phyloP scores from a whole-genome alignment of 1,140 invertebrate species.

The Apis florea region DNA sequence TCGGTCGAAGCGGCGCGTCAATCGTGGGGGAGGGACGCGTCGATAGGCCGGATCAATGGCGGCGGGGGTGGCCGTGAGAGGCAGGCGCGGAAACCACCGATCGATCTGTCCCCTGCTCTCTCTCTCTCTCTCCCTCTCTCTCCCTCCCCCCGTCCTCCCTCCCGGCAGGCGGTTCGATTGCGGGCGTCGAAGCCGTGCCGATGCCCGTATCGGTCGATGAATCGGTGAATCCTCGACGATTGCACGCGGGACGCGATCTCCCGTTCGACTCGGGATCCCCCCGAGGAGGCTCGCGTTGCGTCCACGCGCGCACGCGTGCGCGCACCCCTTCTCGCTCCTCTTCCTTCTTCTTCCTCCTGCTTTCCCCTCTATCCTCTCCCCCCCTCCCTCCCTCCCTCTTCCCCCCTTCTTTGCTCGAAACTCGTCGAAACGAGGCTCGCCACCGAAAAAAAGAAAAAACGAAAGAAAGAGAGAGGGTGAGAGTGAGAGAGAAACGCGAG shows the following conservation, averaged over 20 bases:
- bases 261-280: slow-evolving; percentile 40
- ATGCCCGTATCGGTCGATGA: slow-evolving; percentile 21
- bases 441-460: too few species aligned
- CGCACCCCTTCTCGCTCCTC: slow-evolving; percentile 50
- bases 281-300: slow-evolving; percentile 1
- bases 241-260: slow-evolving; percentile 28
- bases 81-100: slow-evolving; percentile 33
- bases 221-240: slow-evolving; percentile 9
- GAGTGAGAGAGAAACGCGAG: too few species aligned
- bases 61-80: slow-evolving; percentile 8
- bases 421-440: too few species aligned
- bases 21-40: slow-evolving; percentile 39
- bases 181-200: neutral
- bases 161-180: neutral
- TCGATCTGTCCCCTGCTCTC: slow-evolving; percentile 25
- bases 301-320: slow-evolving; percentile 63
- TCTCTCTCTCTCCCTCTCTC: slow-evolving; percentile 2
- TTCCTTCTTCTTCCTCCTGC: neutral
- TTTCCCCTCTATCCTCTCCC: neutral
- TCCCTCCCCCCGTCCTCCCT: neutral
- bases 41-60: slow-evolving; percentile 71
- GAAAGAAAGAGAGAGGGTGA: too few species aligned
- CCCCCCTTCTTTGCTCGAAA: too few species aligned
- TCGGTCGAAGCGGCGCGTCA: slow-evolving; percentile 11
- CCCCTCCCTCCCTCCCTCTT: neutral